Percentiles rank a stretch among this genome's conserved stretches.
phyloP scores from a whole-genome alignment of 2,888 invertebrate species.

The Iphiclides podalirius region DNA sequence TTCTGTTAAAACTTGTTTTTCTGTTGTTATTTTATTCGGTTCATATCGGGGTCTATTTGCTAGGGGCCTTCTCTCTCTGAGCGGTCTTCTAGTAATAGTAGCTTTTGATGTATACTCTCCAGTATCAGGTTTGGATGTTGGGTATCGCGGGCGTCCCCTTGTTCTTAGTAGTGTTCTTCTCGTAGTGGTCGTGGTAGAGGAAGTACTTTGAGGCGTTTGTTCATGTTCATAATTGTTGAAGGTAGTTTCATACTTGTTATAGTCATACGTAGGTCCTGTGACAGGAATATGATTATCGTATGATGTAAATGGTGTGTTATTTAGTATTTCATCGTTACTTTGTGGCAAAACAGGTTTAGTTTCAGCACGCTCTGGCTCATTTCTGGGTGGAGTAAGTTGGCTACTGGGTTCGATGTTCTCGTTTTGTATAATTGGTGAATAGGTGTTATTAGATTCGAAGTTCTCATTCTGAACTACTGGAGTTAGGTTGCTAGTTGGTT shows the following conservation, averaged over 20 bases:
- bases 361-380: slow-evolving; percentile 42
- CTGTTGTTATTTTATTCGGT: slow-evolving; percentile 63
- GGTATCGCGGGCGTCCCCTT: slow-evolving; percentile 66
- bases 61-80: slow-evolving; percentile 74
- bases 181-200: slow-evolving; percentile 54
- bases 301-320: slow-evolving; percentile 39
- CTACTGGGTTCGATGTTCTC: slow-evolving; percentile 29
- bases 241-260: slow-evolving; percentile 48
- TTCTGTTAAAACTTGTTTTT: too few relatives aligned
- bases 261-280: slow-evolving; percentile 42
- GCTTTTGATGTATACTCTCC: slow-evolving; percentile 61
- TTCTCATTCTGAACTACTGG: slow-evolving; percentile 30
- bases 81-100: slow-evolving; percentile 67
- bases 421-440: slow-evolving; percentile 29
- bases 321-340: slow-evolving; percentile 39
- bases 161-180: slow-evolving; percentile 52
- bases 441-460: slow-evolving; percentile 26
- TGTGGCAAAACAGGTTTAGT: slow-evolving; percentile 40
- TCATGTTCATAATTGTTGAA: slow-evolving; percentile 42
- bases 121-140: slow-evolving; percentile 61
- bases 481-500: slow-evolving; percentile 28
- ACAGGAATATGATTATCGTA: slow-evolving; percentile 37
- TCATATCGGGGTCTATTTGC: slow-evolving; percentile 59
- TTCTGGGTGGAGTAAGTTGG: slow-evolving; percentile 31
- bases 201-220: slow-evolving; percentile 36